Base-by-base conservation (phyloP, 2,888 invertebrate genomes). In the Drosophila prolongata region DNA sequence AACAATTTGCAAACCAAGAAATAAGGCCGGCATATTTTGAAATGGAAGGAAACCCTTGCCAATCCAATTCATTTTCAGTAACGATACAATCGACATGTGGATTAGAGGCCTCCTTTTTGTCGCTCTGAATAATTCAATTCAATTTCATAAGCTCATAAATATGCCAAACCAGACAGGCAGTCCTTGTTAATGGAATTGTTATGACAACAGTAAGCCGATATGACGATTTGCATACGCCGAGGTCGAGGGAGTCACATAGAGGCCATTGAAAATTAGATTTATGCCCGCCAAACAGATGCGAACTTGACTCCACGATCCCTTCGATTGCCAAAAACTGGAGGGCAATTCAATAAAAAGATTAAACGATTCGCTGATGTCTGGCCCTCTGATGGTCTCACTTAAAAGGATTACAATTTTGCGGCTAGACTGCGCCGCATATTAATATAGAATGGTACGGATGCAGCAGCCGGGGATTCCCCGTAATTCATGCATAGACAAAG, bases 321-420 rank as follows among this genome's bases (percentile, higher is more conserved):
- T 74, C 66, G 78, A 60, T 69, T 53, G 55, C 58, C 67, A 35
- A 56, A 64, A 56, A 35, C 58, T 58, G 54, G 16, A 62, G 65
- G 80, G 79, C 74, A 71, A 80, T 83, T 76, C 62, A 59, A 53
- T 66, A 83, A 86, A 86, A 72, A 79, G 83, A 76, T 75, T 77
- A 83, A 80, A 86, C 75, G 79, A 66, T 69, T 69, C 61, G 65
- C 66, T 27, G 52, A 19, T 46, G 60, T 57, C 52, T 73, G 57
- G 54, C 49, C 76, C 62, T 65, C 76, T 76, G 55, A 61, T 57
- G 50, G 79, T 68, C 75, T 75, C 83, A 87, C 87, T 89, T 87
- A 89, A 87, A 87, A 87, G 85, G 89, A 87, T 87, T 87, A 87
- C 78, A 70, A 75, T 79, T 81, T 59, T 80, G 87, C 87, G 85